Evolutionary conservation across 2,888 invertebrate genomes (phyloP), one percentile per base, ranked within the genome.

Genomic region (Drosophila atripex): DNA sequence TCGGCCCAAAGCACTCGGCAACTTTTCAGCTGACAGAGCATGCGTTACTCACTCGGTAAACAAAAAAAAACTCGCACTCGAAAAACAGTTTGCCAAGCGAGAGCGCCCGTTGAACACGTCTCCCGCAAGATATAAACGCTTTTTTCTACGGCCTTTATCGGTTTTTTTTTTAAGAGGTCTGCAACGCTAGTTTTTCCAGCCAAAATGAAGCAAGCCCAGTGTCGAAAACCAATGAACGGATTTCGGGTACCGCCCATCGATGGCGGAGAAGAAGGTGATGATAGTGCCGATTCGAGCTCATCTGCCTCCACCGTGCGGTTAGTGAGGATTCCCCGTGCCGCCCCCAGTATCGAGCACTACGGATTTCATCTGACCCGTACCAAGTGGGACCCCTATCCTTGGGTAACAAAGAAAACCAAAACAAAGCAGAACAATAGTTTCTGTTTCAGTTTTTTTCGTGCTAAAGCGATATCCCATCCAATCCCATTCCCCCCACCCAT

Each of bases 361-460:
- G 96, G 96, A 0, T 96, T 96, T 89, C 93, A 95, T 70, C 92
- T 96, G 39, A 95, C 95, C 0, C 93, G 95, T 76, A 95, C 95
- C 6, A 93, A 95, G 66, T 96, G 95, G 95, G 96, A 96, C 90
- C 96, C 96, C 0, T 96, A 96, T 91, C 96, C 96, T 21, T 96
- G 96, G 96, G 94, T 95, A 78, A 50, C 32, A 70, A 46, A 14
- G 11, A 28, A 14, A n/a, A 32, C 12, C 9, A 16, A 43, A 14
- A 47, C 9, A 38, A 4, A 39, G 11, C 45, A 23, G n/a, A 38
- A 5, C 3, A 18, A n/a, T 11, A 14, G 30, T 12, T 47, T 28
- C 28, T 50, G 7, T n/a, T 32, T 18, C 32, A 18, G 35, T 35
- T 35, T 35, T 14, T 35, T 35, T 35, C 35, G 35, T 35, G n/a